Percentiles rank a stretch among this genome's conserved stretches.
These are phyloP conservation scores for Saguinus imperator DNA, from an alignment of 2,113 vertebrate genomes.

Conservation along the genomic window DNA sequence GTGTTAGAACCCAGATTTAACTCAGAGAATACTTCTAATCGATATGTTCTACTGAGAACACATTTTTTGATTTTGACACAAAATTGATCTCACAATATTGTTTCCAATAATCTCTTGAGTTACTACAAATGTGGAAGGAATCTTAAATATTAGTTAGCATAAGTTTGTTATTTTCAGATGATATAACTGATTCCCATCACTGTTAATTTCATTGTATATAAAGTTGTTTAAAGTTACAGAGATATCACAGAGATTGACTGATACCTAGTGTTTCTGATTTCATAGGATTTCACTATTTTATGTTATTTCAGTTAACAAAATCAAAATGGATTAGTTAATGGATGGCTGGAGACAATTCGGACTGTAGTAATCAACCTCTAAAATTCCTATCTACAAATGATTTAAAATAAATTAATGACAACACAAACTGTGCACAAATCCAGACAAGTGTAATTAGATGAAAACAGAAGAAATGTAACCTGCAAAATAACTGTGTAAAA, in stretches of 20 bases:
- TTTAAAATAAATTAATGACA: background rate
- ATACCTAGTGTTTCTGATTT: background rate
- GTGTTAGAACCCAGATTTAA: background rate
- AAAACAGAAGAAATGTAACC: background rate
- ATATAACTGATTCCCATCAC: background rate
- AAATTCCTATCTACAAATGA: background rate
- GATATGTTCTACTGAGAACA: background rate
- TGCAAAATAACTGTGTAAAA: background rate
- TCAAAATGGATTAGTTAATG: background rate
- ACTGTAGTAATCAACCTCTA: background rate
- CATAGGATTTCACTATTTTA: background rate
- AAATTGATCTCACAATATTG: background rate
- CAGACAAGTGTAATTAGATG: background rate
- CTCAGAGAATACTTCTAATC: background rate
- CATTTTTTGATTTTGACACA: background rate
- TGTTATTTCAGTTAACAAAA: background rate
- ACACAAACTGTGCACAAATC: background rate
- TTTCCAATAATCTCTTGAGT: background rate
- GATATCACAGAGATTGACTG: background rate
- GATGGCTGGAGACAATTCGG: background rate
- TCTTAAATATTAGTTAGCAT: background rate
- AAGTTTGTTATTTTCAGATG: background rate
- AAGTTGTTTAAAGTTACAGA: background rate
- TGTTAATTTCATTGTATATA: background rate
- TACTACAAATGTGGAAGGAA: background rate